Evolutionary conservation across 2,797 vertebrate species (phyloP).

Genomic region (Tenualosa thibaudeaui): DNA sequence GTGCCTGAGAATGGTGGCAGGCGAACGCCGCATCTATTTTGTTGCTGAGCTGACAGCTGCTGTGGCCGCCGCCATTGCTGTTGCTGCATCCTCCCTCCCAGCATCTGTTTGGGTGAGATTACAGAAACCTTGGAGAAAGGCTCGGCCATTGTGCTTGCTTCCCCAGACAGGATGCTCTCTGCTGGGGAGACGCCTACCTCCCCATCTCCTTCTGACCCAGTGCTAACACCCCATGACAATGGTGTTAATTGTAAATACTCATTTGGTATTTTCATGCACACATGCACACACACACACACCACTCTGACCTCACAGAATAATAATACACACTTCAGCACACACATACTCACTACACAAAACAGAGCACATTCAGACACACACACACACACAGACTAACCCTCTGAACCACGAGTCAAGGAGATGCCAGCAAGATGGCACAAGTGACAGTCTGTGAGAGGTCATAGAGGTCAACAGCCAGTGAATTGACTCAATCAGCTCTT

Average conservation of each 20-base stretch:
- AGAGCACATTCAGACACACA: not conserved
- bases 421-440: not conserved
- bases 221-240: not conserved
- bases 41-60: not conserved
- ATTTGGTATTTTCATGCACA: not conserved
- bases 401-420: not conserved
- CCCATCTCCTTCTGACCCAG: not conserved
- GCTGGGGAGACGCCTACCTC: conserved; percentile 25
- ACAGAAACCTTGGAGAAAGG: conserved; percentile 51
- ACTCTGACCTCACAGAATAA: no score
- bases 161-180: conserved; percentile 46
- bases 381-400: not conserved
- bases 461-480: not conserved
- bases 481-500: not conserved
- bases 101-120: conserved; percentile 65
- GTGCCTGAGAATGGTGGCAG: not conserved
- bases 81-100: conserved; percentile 27
- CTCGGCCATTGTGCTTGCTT: conserved; percentile 27
- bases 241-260: conserved; percentile 40
- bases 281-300: not conserved
- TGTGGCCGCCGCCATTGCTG: not conserved
- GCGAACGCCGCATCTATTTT: not conserved
- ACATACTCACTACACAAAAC: not conserved
- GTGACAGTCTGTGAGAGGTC: not conserved
- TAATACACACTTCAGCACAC: not conserved